Percentiles rank a stretch among this genome's conserved stretches.
These are phyloP conservation scores for Epiblema foenella DNA, from an alignment of 2,888 invertebrate species.

Conservation along the genomic window DNA sequence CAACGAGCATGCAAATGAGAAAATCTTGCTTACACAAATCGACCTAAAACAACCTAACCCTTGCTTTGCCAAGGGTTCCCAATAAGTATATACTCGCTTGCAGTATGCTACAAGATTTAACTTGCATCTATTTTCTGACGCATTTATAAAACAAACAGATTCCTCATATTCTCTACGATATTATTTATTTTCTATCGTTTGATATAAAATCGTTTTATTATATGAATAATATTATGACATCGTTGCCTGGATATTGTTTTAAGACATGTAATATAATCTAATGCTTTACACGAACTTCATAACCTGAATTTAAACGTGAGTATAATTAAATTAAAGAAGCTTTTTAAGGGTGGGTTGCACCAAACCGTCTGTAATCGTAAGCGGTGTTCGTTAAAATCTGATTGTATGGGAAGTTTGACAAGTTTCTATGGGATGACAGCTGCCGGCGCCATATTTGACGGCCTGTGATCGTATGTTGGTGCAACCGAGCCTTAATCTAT, in stretches of 20 bases:
- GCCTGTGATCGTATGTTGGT: no score
- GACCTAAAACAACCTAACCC: not conserved
- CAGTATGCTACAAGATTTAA: not conserved
- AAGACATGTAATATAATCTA: not conserved
- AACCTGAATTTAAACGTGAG: not conserved
- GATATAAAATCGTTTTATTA: slow-evolving; percentile 43
- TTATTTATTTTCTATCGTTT: slow-evolving; percentile 42
- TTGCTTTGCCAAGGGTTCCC: not conserved
- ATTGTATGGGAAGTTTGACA: no score
- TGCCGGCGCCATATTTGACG: no score
- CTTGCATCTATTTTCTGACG: slow-evolving; percentile 30
- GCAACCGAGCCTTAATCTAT: no score
- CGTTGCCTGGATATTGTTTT: slow-evolving; percentile 27
- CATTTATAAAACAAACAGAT: slow-evolving; percentile 42
- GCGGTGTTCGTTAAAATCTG: no score
- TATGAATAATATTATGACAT: slow-evolving; percentile 41
- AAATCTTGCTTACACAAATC: no score
- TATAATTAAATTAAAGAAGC: not conserved
- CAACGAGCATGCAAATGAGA: no score
- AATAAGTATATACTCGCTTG: slow-evolving; percentile 5
- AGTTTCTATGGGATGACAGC: no score
- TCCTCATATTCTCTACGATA: slow-evolving; percentile 38
- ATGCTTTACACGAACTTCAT: not conserved
- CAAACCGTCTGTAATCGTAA: no score
- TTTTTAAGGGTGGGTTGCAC: no score